Evolutionary conservation across 2,888 invertebrate genomes (phyloP).

Genomic region (Catonia carolina): DNA sequence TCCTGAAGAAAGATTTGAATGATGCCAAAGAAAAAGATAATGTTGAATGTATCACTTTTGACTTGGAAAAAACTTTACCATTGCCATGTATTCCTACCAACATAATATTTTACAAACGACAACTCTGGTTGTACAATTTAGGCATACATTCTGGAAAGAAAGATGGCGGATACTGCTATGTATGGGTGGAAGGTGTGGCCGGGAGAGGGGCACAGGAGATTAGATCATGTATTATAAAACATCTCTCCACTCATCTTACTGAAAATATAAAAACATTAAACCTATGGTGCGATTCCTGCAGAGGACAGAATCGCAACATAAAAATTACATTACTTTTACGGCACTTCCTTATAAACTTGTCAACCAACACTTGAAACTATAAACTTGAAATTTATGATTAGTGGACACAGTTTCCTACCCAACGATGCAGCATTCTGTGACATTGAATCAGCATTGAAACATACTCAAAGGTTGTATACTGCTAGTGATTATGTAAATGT

Average conservation of each 20-base stretch:
- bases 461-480: background rate
- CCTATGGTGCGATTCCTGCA: conserved; percentile 15
- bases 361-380: background rate
- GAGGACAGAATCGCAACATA: conserved; percentile 11
- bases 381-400: background rate
- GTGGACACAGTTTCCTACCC: conserved; percentile 11
- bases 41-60: conserved; percentile 27
- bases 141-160: conserved; percentile 31
- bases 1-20: background rate
- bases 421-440: conserved; percentile 9
- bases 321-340: conserved; percentile 1
- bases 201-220: too few relatives aligned
- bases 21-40: background rate
- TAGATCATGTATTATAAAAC: conserved; percentile 32
- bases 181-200: too few relatives aligned
- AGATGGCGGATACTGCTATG: conserved; percentile 32
- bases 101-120: conserved; percentile 33
- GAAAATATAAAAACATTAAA: conserved; percentile 15
- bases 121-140: conserved; percentile 35
- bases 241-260: conserved; percentile 14
- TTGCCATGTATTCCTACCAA: too few relatives aligned
- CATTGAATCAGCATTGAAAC: background rate
- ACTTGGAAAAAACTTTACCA: conserved; percentile 35
- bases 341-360: background rate
- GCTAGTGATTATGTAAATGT: background rate